Evolutionary conservation across 2,113 vertebrate genomes (phyloP), one percentile per base, ranked within the genome.

Genomic region (Chamaetylas fuelleborni): DNA sequence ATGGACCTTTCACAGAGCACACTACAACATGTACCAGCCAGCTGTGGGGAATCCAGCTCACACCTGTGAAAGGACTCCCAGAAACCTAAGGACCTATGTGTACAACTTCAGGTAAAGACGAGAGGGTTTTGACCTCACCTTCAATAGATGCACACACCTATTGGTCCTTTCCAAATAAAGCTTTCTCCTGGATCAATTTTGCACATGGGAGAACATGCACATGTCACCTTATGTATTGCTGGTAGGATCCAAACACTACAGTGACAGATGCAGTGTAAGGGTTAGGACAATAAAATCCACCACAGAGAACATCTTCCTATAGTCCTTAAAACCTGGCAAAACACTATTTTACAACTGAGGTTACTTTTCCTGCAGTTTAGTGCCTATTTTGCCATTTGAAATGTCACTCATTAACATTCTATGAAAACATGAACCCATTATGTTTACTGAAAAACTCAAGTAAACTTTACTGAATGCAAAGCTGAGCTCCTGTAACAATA

Each of bases 61-160:
- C 36, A 74, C 45, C 65, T 65, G n/a, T 5, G 26, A 69, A 73
- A 58, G 9, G 54, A 8, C 16, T 22, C 53, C n/a, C 22, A 28
- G 3, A 11, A 18, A 20, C 26, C 31, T 16, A 36, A 60, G 25
- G 54, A 56, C 12, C 48, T 20, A 1, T 1, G 24, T 9, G 31
- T 3, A 2, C 13, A 40, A 38, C 38, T 33, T 25, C n/a, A 58
- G 42, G 8, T 17, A 31, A 45, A 51, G 17, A 25, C 8, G 22
- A 53, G 11, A 33, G 19, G 2, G 0, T 6, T 58, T 50, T 48
- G 9, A 60, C 47, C 31, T 73, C 66, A 14, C 17, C 45, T 65
- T 48, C n/a, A 56, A 11, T 0, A 57, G 13, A 38, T 28, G 12
- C 31, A 34, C 38, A n/a, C 16, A 15, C 1, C n/a, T n/a, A n/a